Conservation (phyloP, 37 sponge, comb jelly and placozoan species). For the Diacarnus erythraeanus region DNA sequence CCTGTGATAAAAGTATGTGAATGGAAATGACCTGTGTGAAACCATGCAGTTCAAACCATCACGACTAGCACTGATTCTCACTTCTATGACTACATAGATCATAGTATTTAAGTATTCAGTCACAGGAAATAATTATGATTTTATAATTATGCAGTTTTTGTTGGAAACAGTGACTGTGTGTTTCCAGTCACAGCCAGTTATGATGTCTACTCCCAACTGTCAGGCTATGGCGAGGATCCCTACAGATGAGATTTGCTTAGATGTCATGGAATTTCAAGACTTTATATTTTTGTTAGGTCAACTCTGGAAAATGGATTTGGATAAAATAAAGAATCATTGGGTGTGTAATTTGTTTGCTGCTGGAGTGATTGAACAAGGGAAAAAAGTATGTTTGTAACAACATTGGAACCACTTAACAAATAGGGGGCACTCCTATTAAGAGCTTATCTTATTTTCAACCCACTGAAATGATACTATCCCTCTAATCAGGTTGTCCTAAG, state of each 20-base stretch:
- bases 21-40: too few relatives aligned
- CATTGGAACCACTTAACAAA: too few relatives aligned
- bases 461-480: background rate
- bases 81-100: too few relatives aligned
- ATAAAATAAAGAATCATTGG: constrained; percentile 33
- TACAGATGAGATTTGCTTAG: background rate
- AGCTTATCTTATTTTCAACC: too few relatives aligned
- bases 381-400: constrained; percentile 13
- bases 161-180: background rate
- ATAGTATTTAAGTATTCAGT: too few relatives aligned
- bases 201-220: background rate
- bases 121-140: too few relatives aligned
- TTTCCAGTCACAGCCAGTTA: background rate
- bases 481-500: background rate
- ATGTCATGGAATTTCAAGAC: constrained; percentile 23
- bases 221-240: background rate
- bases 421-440: too few relatives aligned
- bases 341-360: constrained; percentile 46
- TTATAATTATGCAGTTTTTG: background rate
- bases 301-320: constrained; percentile 41
- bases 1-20: too few relatives aligned
- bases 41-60: too few relatives aligned
- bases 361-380: constrained; percentile 46
- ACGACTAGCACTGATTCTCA: too few relatives aligned
- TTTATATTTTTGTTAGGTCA: constrained; percentile 35